Base-by-base conservation (phyloP, 2,113 vertebrate species). In the Seriola quinqueradiata region DNA sequence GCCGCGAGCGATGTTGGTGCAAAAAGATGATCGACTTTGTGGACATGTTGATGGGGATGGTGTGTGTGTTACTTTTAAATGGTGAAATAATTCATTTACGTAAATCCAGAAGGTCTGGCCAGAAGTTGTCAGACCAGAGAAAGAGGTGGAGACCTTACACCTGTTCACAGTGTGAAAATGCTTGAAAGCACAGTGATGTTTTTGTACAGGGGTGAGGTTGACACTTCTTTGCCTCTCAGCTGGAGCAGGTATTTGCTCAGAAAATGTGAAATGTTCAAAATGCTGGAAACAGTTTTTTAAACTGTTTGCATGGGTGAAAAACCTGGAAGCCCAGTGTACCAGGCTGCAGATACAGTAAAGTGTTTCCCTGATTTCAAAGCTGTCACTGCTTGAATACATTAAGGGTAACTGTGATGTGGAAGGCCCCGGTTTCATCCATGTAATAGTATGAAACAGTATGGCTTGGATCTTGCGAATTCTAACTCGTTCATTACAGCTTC, bases 251-350 rank as follows among this genome's bases (percentile, higher is more conserved):
- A 1, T 67, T n/a, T 38, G 73, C 76, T 83, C 42, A 48, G 38
- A 81, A 84, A 91, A 86, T 90, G 88, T 92, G 82, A 90, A 87
- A 83, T 32, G 50, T 64, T 83, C 19, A 55, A 78, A 74, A 86
- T 86, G 91, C 88, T 93, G 91, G 89, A 90, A 60, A 77, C 64
- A 0, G 81, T 81, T 82, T 42, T 82, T 42, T 11, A 23, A 6
- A 7, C 28, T 64, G 57, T 77, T 75, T 70, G 71, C 65, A 60
- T 19, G 38, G 36, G 11, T 8, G 34, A 44, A 40, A 70, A 75
- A 55, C 57, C 46, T 60, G 46, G 58, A 67, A 38, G 36, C 17
- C 21, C 48, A 9, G 77, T 4, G 2, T 34, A 42, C 13, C 12
- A 8, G 8, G 72, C 72, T 44, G 48, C 74, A 75, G 46, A 60